Evolutionary conservation across 2,888 invertebrate genomes (phyloP).

Genomic region (Ernsta delagoae): DNA sequence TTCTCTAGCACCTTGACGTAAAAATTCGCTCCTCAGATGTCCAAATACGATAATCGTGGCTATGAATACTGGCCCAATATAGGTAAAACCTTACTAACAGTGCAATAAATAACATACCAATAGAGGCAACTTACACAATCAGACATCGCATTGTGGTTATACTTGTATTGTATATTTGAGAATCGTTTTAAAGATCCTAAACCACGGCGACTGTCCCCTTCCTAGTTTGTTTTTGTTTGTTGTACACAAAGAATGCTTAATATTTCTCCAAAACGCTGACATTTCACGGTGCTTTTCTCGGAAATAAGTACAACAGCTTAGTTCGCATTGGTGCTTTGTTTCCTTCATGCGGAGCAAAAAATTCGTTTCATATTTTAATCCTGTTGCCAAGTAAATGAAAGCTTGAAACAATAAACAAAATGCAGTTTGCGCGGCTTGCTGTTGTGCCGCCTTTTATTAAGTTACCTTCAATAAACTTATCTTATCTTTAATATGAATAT

Average conservation of each 20-base stretch:
- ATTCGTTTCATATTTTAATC: slow-evolving; percentile 33
- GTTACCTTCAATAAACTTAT: no score
- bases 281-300: slow-evolving; percentile 14
- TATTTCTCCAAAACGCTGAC: slow-evolving; percentile 26
- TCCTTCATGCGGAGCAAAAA: slow-evolving; percentile 33
- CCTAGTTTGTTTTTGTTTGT: no score
- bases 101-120: no score
- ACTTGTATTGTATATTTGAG: no score
- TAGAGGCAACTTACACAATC: no score
- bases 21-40: not conserved
- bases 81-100: no score
- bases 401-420: slow-evolving; percentile 32
- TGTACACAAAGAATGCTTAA: slow-evolving; percentile 6
- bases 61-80: not conserved
- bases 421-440: slow-evolving; percentile 20
- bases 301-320: slow-evolving; percentile 26
- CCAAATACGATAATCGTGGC: not conserved
- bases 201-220: no score
- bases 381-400: slow-evolving; percentile 31
- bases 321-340: slow-evolving; percentile 28
- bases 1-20: not conserved
- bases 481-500: no score
- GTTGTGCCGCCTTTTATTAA: not conserved
- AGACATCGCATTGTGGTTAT: no score
- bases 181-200: no score